phyloP scores from a whole-genome alignment of 2,113 vertebrate genomes.

The Hemiprocne comata region DNA sequence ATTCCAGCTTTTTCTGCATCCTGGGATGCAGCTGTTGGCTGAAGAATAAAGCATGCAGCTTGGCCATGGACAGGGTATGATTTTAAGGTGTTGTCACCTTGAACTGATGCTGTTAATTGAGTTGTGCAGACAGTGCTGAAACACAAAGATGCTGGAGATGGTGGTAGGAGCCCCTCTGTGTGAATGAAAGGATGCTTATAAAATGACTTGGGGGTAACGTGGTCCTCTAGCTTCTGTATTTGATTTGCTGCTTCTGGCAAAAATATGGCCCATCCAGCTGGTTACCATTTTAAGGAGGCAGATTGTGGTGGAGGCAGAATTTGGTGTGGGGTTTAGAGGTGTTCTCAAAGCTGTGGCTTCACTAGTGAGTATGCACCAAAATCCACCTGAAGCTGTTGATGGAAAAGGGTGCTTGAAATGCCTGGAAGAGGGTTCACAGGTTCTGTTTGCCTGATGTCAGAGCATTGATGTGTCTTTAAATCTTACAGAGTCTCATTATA shows the following conservation, averaged over 20 bases:
- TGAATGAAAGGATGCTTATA: neutral
- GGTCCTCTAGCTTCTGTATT: neutral
- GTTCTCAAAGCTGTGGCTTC: neutral
- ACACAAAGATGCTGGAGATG: neutral
- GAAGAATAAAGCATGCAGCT: neutral
- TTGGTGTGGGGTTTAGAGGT: neutral
- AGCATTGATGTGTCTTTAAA: neutral
- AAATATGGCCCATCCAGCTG: neutral
- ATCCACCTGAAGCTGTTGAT: neutral
- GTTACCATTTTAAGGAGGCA: neutral
- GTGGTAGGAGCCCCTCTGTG: accelerated
- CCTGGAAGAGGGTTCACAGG: neutral
- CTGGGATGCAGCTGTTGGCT: neutral
- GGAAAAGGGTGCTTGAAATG: neutral
- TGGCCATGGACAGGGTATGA: neutral
- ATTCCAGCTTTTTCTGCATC: neutral
- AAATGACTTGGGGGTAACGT: neutral
- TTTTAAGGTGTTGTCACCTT: neutral
- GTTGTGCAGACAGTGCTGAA: neutral
- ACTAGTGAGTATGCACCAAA: neutral
- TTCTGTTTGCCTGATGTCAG: neutral
- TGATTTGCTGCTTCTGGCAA: neutral
- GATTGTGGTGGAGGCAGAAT: neutral
- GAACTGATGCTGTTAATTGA: neutral
- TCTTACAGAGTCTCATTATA: neutral